phyloP scores from a whole-genome alignment of 2,113 vertebrate species.

The Piaya cayana region DNA sequence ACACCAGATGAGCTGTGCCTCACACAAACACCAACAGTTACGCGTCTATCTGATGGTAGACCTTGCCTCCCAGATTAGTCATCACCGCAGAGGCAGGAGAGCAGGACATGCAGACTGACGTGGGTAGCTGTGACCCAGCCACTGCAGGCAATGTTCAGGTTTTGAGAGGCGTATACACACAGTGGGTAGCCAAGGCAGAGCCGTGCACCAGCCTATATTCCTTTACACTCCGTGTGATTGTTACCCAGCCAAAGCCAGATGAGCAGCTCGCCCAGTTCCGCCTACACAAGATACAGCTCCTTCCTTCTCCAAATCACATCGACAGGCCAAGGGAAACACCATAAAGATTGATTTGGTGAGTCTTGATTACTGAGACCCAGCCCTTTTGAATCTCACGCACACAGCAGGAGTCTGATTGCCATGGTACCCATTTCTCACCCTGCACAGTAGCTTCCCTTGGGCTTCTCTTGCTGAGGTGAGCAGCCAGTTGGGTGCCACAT shows the following conservation, averaged over 20 bases:
- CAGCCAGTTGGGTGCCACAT: fast-evolving
- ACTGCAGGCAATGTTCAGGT: background rate
- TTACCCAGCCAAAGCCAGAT: fast-evolving
- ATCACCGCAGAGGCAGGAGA: background rate
- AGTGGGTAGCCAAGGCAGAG: background rate
- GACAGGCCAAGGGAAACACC: background rate
- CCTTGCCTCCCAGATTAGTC: background rate
- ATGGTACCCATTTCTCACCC: background rate
- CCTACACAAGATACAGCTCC: background rate
- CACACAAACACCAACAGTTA: background rate
- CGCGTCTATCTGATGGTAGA: background rate
- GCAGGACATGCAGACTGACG: background rate
- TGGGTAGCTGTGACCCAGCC: background rate
- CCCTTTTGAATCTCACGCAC: background rate
- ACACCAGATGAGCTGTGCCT: background rate
- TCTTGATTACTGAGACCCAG: background rate
- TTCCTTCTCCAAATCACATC: background rate
- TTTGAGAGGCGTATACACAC: fast-evolving
- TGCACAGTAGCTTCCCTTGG: fast-evolving
- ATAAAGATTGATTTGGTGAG: background rate
- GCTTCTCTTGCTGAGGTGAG: background rate
- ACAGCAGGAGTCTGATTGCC: background rate
- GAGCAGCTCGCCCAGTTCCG: background rate
- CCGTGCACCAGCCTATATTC: background rate
- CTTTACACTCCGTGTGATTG: fast-evolving